Base-by-base conservation (phyloP, 2,797 vertebrate genomes). In the Clamator glandarius region DNA sequence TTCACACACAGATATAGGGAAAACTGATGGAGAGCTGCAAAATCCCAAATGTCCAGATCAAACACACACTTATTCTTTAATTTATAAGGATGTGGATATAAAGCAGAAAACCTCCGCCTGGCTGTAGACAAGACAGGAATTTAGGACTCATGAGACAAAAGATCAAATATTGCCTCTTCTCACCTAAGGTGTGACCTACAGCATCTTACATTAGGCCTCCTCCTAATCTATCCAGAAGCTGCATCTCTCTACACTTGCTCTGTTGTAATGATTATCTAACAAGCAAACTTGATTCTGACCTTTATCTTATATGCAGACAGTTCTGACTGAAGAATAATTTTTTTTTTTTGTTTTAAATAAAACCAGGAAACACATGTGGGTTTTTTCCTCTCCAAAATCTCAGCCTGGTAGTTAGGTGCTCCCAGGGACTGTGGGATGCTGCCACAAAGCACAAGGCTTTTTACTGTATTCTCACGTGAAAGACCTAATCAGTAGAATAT, bases 301-400 rank as follows among this genome's bases (percentile, higher is more conserved):
- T 50, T 81, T 48, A 46, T 59, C 75, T 84, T 21, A n/a, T 18
- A 18, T 5, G 19, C 26, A 62, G 20, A 39, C 41, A 84, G 31
- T 59, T 89, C 33, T 41, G 50, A 16, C 10, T 35, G 59, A 44
- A 84, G 9, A 88, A 52, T 1, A 26, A 2, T 4, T 46, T 48
- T 68, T 54, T 12, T 25, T 75, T 57, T 23, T 46, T 46, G 15
- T 29, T 48, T 77, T 50, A 48, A 57, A 29, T 31, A 87, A 75
- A 84, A n/a, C 0, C 16, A 3, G 3, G 23, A 88, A 63, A 48
- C 23, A 59, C 8, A 39, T 10, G 13, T 4, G 3, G 5, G 1
- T 10, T 16, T 33, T 51, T n/a, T 29, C 28, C 44, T 51, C 50
- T 74, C 8, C 5, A 20, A 57, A 59, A 50, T 21, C n/a, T 79